Evolutionary conservation across 2,797 vertebrate genomes (phyloP), one percentile per base, ranked within the genome.

Genomic region (Hyperoplus lanceolatus): DNA sequence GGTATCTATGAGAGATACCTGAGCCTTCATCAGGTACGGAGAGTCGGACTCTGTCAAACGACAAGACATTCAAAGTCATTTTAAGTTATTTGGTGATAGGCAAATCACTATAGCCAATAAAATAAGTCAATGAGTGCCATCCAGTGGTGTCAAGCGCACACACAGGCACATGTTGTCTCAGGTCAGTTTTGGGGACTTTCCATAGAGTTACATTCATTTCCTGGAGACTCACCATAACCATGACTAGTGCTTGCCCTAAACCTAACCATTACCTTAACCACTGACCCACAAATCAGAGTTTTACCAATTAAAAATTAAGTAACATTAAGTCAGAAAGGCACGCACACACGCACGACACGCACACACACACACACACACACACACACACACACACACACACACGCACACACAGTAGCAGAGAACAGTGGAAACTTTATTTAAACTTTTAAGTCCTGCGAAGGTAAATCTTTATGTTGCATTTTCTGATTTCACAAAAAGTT

Each of bases 1-100:
- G 0, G 5, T 29, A 16, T 96, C 89, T n/a, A 96, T 91, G 29
- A 97, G 77, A 7, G 65, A 85, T 14, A 97, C 95, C 53, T 65
- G 73, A 50, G 90, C 85, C 60, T 90, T 81, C 83, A 36, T 85
- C 87, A 94, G 84, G 49, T 73, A 8, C 0, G 29, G 12, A 50
- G 87, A 45, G 6, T 75, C 83, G 1, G 86, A 49, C 9, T 84
- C 94, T 95, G 83, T 49, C 42, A 45, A 54, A 38, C 2, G 16
- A 21, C 39, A 39, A 39, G 48, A 56, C 11, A 7, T 6, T 8
- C 16, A 41, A 8, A 29, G 29, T 29, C 2, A 29, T 29, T 29
- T 29, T 29, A 29, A 29, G 29, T 29, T 29, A 49, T 15, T 0
- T 12, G 1, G 18, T 55, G 10, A 57, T 9, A 39, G 9, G 38